A percentile compares a stretch with the other conserved stretches of the same genome.
These are phyloP conservation scores for Cybosia mesomella DNA, from an alignment of 2,888 invertebrate genomes.

Conservation along the genomic window DNA sequence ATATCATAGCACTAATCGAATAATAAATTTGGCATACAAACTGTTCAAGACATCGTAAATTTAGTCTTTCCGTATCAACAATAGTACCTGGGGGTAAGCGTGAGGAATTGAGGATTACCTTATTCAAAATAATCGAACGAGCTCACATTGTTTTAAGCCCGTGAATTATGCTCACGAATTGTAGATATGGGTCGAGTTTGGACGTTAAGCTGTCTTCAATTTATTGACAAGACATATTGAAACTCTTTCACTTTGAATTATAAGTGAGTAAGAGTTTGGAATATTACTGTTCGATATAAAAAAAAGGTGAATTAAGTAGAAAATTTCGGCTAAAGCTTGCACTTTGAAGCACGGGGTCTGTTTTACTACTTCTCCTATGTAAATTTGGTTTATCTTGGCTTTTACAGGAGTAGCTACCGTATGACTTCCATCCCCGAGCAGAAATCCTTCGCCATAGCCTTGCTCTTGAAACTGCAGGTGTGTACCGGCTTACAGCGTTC, in stretches of 20 bases:
- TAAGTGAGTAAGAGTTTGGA: neutral
- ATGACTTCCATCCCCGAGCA: no score
- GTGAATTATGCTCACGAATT: constrained; percentile 50
- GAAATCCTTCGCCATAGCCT: no score
- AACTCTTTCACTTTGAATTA: constrained; percentile 25
- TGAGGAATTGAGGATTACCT: constrained; percentile 75
- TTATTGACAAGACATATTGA: constrained; percentile 53
- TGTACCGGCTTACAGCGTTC: no score
- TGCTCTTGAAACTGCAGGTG: no score
- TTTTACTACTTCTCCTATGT: no score
- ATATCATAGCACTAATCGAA: constrained; percentile 35
- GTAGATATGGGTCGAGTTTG: constrained; percentile 40
- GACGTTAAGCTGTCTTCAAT: constrained; percentile 49
- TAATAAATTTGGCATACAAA: constrained; percentile 70
- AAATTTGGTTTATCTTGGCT: no score
- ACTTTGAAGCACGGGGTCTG: no score
- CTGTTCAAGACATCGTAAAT: constrained; percentile 73
- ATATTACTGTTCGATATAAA: no score
- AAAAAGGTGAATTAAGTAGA: no score
- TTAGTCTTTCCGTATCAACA: constrained; percentile 68
- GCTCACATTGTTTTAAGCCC: constrained; percentile 59
- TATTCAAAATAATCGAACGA: constrained; percentile 62
- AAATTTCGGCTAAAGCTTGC: no score
- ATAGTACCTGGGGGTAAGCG: constrained; percentile 66
- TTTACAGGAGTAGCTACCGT: no score